Evolutionary conservation across 1,140 invertebrate species (phyloP).

Genomic region (Oreohelix idahoensis): DNA sequence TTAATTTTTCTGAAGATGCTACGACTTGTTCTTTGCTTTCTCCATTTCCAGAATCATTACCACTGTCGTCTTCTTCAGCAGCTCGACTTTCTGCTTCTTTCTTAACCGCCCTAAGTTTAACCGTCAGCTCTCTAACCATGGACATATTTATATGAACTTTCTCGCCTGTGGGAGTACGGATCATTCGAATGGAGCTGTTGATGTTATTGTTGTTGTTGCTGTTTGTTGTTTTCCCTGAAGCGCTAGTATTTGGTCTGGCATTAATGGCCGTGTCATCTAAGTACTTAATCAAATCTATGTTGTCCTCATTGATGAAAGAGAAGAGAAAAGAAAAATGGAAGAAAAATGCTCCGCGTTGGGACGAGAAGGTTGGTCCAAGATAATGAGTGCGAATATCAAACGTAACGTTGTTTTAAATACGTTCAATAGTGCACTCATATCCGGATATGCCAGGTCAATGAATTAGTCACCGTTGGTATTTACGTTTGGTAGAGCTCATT

Average conservation of each 20-base stretch:
- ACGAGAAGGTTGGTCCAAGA: conserved; percentile 32
- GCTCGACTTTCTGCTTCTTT: not conserved
- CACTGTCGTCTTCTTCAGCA: not conserved
- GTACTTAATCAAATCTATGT: not conserved
- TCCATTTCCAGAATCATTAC: not conserved
- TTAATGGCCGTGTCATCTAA: not conserved
- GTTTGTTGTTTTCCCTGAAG: too few species aligned
- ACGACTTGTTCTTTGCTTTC: not conserved
- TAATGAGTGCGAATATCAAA: too few species aligned
- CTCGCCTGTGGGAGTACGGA: not conserved
- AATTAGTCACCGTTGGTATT: too few species aligned
- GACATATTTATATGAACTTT: not conserved
- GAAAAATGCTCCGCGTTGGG: conserved; percentile 31
- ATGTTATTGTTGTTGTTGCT: too few species aligned
- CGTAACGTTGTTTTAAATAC: too few species aligned
- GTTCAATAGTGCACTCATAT: conserved; percentile 40
- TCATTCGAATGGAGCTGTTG: not conserved
- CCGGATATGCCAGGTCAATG: conserved; percentile 36
- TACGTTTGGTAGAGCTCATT: too few species aligned
- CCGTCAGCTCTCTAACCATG: conserved; percentile 25
- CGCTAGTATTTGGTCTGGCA: too few species aligned
- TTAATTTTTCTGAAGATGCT: not conserved
- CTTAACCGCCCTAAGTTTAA: conserved; percentile 28
- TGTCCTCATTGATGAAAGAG: not conserved
- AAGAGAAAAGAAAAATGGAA: conserved; percentile 43